A percentile compares a stretch with the other conserved stretches of the same genome.
Conservation (phyloP, 1,140 invertebrate species). For the Drosophila rufa region DNA sequence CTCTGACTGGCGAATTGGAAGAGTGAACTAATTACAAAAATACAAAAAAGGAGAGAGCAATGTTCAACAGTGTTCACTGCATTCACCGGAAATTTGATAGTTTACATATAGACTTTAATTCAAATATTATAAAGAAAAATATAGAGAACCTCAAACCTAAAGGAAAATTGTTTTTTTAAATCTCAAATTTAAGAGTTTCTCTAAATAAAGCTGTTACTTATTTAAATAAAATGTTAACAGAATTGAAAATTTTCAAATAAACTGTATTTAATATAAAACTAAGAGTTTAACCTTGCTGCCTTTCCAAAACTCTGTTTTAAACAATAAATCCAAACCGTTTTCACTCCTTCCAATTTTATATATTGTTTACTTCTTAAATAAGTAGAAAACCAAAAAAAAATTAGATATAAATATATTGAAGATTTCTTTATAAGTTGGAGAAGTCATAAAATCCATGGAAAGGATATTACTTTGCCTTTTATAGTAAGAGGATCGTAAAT, state of each 20-base stretch:
- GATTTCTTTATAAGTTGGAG: neutral
- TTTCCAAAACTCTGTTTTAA: neutral
- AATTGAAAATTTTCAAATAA: neutral
- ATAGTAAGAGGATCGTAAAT: too few species aligned
- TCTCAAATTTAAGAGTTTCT: neutral
- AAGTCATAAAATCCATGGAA: too few species aligned
- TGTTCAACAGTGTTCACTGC: conserved; percentile 1
- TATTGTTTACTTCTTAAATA: neutral
- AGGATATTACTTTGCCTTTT: too few species aligned
- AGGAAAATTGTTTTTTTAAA: neutral
- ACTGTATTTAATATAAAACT: neutral
- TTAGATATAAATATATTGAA: neutral
- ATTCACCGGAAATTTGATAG: neutral
- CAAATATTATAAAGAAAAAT: conserved; percentile 12
- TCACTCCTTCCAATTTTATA: neutral
- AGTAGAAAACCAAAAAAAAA: neutral
- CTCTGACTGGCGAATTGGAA: neutral
- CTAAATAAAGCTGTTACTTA: neutral
- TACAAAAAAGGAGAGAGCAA: conserved; percentile 4
- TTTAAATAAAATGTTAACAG: neutral
- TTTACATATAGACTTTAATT: conserved; percentile 23
- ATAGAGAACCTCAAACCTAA: neutral
- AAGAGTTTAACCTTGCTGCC: neutral
- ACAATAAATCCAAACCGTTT: neutral
- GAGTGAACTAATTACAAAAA: conserved; percentile 20